Percentiles rank a stretch among this genome's conserved stretches.
Evolutionary conservation across 2,113 vertebrate species (phyloP).

Genomic region (Brachionichthys hirsutus): DNA sequence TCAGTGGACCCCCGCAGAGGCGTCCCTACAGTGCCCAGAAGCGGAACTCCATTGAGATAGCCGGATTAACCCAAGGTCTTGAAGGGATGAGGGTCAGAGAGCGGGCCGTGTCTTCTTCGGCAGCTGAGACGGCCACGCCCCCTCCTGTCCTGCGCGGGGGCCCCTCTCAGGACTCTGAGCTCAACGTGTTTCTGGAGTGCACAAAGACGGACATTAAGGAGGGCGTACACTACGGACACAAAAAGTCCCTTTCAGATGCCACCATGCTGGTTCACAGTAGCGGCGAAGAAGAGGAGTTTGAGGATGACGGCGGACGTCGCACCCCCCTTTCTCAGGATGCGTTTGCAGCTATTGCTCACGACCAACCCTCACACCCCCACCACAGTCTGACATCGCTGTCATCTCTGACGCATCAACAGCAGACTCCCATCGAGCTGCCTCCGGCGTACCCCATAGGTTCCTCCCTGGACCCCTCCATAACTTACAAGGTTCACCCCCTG

Average conservation of each 20-base stretch:
- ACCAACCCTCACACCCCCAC: constrained; percentile 53
- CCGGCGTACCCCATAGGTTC: constrained; percentile 79
- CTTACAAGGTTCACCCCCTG: constrained; percentile 82
- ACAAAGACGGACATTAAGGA: constrained; percentile 77
- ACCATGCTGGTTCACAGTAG: constrained; percentile 98
- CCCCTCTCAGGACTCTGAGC: constrained; percentile 78
- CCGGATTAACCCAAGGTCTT: constrained; percentile 84
- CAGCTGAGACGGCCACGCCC: constrained; percentile 77
- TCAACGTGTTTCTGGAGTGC: constrained; percentile 80
- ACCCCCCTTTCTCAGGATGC: constrained; percentile 73
- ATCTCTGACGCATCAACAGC: constrained; percentile 62
- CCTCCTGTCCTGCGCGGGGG: constrained; percentile 38
- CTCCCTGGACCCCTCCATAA: constrained; percentile 73
- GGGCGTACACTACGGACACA: constrained; percentile 83
- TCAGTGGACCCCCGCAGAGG: constrained; percentile 76
- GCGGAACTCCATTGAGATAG: constrained; percentile 93
- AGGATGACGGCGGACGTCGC: constrained; percentile 76
- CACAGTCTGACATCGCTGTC: constrained; percentile 50
- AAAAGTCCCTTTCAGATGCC: constrained; percentile 93
- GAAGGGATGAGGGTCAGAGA: constrained; percentile 91
- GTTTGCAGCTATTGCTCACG: constrained; percentile 44
- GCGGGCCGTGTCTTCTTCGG: constrained; percentile 83
- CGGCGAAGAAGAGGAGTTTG: constrained; percentile 92
- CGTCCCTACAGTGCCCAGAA: constrained; percentile 82
- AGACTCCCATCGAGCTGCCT: constrained; percentile 75